Conservation (phyloP, 2,797 vertebrate species). For the Fringilla coelebs region DNA sequence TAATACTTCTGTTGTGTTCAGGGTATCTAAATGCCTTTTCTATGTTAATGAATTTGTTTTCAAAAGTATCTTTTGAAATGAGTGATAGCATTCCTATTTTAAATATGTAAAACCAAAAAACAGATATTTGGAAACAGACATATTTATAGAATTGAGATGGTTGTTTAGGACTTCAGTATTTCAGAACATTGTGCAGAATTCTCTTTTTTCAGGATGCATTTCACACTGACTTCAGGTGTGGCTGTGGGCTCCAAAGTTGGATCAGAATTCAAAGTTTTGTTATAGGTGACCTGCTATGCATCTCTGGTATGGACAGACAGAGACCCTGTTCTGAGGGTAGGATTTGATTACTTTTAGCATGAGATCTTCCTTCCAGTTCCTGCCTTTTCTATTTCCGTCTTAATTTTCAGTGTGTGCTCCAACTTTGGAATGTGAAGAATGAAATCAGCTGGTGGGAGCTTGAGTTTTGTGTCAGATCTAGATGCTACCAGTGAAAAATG, state of each 20-base stretch:
- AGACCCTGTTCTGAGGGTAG: not conserved
- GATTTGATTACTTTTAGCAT: not conserved
- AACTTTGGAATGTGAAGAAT: not conserved
- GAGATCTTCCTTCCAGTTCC: not conserved
- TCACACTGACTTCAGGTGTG: not conserved
- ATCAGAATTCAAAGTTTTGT: not conserved
- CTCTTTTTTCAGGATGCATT: not conserved
- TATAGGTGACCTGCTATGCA: not conserved
- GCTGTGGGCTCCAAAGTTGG: not conserved
- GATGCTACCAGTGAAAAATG: not conserved
- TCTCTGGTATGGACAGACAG: not conserved
- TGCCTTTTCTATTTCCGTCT: not conserved
- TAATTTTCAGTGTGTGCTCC: not conserved
- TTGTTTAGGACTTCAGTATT: not conserved
- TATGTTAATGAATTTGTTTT: not conserved
- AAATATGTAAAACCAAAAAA: not conserved
- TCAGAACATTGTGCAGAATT: not conserved
- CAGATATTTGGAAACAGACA: not conserved
- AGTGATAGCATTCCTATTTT: not conserved
- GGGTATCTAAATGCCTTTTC: not conserved
- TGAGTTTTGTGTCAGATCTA: not conserved
- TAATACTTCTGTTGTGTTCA: not conserved
- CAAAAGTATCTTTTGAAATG: not conserved
- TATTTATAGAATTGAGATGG: not conserved
- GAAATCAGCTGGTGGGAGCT: not conserved